Percentiles rank a stretch among this genome's conserved stretches.
These are phyloP conservation scores for Ostrea edulis DNA, from an alignment of 1,140 invertebrate genomes.

Conservation along the genomic window DNA sequence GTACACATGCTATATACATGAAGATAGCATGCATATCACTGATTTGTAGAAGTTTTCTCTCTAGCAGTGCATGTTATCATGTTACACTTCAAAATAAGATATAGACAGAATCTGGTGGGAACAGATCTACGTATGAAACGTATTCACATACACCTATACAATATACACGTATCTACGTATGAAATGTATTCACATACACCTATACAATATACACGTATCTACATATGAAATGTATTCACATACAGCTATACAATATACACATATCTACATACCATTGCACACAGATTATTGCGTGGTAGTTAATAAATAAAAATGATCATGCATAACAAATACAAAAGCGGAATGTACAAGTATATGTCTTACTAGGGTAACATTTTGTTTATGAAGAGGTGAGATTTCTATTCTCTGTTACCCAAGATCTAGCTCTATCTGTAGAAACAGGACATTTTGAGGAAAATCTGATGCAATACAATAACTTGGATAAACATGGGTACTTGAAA, in stretches of 20 bases:
- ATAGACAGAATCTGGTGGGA: no score
- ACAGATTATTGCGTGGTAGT: neutral
- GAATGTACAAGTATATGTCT: neutral
- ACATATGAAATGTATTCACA: neutral
- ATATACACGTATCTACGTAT: no score
- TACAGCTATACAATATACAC: neutral
- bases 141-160: no score
- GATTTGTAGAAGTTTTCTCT: no score
- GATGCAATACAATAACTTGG: neutral
- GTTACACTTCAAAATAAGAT: no score
- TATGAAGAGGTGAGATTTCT: neutral
- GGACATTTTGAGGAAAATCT: neutral
- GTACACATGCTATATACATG: no score
- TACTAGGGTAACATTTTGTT: neutral
- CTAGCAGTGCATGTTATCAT: no score
- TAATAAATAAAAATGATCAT: slow-evolving; percentile 23
- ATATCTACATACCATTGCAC: slow-evolving; percentile 1
- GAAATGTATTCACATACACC: no score
- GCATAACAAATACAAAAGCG: slow-evolving; percentile 8
- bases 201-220: no score
- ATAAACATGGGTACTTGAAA: neutral
- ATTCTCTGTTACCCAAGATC: neutral
- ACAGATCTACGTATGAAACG: no score
- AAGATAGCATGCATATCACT: no score
- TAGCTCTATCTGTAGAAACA: neutral